Conservation (phyloP, 2,797 vertebrate species). For the Corythornis leucogaster region DNA sequence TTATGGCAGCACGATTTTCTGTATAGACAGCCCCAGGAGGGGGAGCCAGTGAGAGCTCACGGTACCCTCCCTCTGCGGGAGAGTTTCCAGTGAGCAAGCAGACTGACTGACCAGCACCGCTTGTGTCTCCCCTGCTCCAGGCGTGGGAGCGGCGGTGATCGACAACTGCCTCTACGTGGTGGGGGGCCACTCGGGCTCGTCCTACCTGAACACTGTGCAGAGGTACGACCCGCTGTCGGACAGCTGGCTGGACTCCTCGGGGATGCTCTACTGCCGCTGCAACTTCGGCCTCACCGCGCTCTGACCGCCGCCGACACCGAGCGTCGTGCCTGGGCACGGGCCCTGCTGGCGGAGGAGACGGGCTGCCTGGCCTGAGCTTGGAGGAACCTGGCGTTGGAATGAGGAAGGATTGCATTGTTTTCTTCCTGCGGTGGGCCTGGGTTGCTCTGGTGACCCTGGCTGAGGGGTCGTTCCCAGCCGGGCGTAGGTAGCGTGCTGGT, state of each 20-base stretch:
- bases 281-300: slow-evolving; percentile 97
- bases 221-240: slow-evolving; percentile 95
- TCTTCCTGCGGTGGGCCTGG: not conserved
- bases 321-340: not conserved
- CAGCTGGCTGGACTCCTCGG: slow-evolving; percentile 94
- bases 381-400: slow-evolving; percentile 20
- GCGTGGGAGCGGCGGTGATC: slow-evolving; percentile 94
- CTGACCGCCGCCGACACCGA: too few relatives aligned
- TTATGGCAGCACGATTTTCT: too few relatives aligned
- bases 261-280: slow-evolving; percentile 97
- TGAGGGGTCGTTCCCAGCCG: not conserved
- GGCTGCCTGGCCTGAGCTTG: slow-evolving; percentile 57
- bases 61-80: too few relatives aligned
- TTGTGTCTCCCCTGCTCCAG: slow-evolving; percentile 63
- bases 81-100: not conserved
- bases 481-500: not conserved
- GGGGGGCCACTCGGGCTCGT: slow-evolving; percentile 96
- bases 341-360: slow-evolving; percentile 52
- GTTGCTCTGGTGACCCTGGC: not conserved
- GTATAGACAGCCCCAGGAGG: too few relatives aligned
- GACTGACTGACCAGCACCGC: too few relatives aligned
- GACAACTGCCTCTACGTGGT: slow-evolving; percentile 98
- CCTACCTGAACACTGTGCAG: slow-evolving; percentile 97
- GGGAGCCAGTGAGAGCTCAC: not conserved
- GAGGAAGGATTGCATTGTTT: not conserved